Evolutionary conservation across 2,797 vertebrate species (phyloP).

Genomic region (Phylloscopus collybita): DNA sequence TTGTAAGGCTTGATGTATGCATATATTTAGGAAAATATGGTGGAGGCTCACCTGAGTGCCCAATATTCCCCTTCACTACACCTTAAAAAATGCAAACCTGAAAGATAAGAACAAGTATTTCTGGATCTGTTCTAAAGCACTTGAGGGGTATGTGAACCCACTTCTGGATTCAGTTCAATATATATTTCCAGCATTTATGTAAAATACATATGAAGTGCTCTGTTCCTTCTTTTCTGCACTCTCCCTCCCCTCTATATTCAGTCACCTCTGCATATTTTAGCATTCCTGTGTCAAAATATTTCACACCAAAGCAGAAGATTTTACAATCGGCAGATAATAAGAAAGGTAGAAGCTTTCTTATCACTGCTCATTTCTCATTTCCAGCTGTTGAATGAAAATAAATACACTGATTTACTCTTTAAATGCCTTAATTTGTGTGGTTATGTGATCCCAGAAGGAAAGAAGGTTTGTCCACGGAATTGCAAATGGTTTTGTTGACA

Average conservation of each 20-base stretch:
- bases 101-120: background rate
- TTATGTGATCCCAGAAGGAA: background rate
- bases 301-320: background rate
- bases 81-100: background rate
- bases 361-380: background rate
- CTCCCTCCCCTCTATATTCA: background rate
- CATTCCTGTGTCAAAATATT: background rate
- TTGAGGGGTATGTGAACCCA: background rate
- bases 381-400: background rate
- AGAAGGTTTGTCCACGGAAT: background rate
- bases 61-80: background rate
- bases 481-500: background rate
- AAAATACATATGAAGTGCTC: background rate
- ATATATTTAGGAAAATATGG: background rate
- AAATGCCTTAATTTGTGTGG: background rate
- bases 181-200: background rate
- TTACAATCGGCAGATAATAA: background rate
- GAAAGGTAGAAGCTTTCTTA: background rate
- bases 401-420: background rate
- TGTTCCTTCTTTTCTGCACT: background rate
- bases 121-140: background rate
- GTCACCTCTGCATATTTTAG: background rate
- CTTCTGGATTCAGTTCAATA: background rate
- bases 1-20: background rate
- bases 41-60: background rate